These are phyloP conservation scores for Onychomys leucogaster DNA, from an alignment of 2,797 vertebrate genomes.

Conservation along the genomic window DNA sequence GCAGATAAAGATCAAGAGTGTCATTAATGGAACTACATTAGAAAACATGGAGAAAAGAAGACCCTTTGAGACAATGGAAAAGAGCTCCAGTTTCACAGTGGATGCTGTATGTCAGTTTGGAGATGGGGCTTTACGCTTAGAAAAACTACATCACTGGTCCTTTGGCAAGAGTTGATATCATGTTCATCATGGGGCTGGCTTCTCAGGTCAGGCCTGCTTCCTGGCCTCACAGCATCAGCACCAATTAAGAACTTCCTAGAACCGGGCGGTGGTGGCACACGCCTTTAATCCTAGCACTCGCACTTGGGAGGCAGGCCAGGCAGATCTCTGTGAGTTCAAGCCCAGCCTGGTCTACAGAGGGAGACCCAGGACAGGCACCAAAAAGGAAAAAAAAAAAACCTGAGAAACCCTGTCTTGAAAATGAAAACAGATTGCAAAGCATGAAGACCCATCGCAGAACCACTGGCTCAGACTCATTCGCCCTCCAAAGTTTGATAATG, in stretches of 20 bases:
- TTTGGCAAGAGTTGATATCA: background rate
- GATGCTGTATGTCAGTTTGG: fast-evolving
- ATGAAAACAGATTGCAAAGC: no score
- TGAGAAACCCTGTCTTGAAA: no score
- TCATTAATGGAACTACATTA: background rate
- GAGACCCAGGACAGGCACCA: no score
- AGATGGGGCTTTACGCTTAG: background rate
- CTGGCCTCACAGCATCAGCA: background rate
- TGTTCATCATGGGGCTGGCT: background rate
- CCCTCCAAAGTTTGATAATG: background rate
- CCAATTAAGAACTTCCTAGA: background rate
- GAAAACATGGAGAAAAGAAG: background rate
- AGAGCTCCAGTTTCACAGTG: background rate
- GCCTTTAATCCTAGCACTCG: no score
- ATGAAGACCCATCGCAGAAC: background rate
- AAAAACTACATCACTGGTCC: background rate
- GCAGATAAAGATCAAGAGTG: background rate
- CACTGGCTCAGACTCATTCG: background rate
- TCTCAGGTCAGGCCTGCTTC: background rate
- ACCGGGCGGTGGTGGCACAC: no score
- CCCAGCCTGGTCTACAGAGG: no score
- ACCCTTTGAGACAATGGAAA: background rate
- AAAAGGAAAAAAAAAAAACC: no score
- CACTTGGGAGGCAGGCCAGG: no score
- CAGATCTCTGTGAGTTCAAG: no score